Evolutionary conservation across 2,888 invertebrate genomes (phyloP), one percentile per base, ranked within the genome.

Genomic region (Petrophora chlorosata): DNA sequence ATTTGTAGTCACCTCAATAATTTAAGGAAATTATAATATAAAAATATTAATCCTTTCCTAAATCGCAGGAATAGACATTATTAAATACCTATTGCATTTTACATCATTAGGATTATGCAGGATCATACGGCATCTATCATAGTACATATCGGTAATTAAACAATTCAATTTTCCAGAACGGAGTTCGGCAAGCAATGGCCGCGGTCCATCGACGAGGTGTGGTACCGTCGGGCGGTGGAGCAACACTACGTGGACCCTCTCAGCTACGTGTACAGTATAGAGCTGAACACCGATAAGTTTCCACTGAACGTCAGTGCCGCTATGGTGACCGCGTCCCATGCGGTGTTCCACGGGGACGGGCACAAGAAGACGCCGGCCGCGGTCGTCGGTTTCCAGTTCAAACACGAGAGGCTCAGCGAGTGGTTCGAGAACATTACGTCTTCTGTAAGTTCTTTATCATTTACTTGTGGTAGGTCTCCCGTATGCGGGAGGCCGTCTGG

Each of bases 141-240:
- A n/a, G n/a, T n/a, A n/a, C n/a, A n/a, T n/a, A n/a, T n/a, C n/a
- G n/a, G n/a, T n/a, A n/a, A 19, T 5, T 19, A 19, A 19, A 19
- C 4, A 5, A 19, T 7, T 23, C 23, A 2, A 13, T 28, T 29
- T 52, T 50, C 12, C 70, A 95, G 95, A 39, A 93, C 93, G 29
- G 91, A 91, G 65, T 97, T 97, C 70, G 94, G 95, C 53, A 93
- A 94, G 55, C 90, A 93, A 40, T 94, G 95, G 82, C 94, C 94
- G 3, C 92, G 93, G 34, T 94, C 97, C 1, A 96, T 96, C 34
- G 97, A 97, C 73, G 97, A 97, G 78, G 92, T 95, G 10, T 97
- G 97, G 96, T 97, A 97, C 76, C 94, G 94, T 54, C 92, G 97
- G 8, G 97, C 97, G 0, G 96, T 97, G 0, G 96, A 97, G 62